phyloP scores from a whole-genome alignment of 2,888 invertebrate genomes.

The Orthosia cruda region DNA sequence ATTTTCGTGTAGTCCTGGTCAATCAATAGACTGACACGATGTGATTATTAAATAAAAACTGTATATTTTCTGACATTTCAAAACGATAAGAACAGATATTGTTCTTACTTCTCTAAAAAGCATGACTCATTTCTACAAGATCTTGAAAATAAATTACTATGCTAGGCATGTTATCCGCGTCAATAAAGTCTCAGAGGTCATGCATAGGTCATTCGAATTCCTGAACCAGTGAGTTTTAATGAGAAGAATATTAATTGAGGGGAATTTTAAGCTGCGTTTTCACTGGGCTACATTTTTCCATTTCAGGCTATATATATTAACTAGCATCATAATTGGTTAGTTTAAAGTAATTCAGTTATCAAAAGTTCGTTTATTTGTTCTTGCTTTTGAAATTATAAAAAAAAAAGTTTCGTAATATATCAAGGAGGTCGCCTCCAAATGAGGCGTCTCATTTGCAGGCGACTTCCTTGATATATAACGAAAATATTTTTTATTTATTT shows the following conservation, averaged over 20 bases:
- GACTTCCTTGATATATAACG: too few species aligned
- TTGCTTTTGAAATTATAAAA: too few species aligned
- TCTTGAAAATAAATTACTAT: slow-evolving; percentile 30
- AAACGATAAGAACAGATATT: background rate
- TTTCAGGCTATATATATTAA: background rate
- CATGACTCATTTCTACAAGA: background rate
- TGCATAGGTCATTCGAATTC: slow-evolving; percentile 59
- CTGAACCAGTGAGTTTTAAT: slow-evolving; percentile 64
- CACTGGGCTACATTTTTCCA: slow-evolving; percentile 1
- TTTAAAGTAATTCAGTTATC: background rate
- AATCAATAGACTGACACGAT: background rate
- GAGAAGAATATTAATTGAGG: slow-evolving; percentile 67
- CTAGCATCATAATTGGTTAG: background rate
- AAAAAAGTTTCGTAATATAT: too few species aligned
- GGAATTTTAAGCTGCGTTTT: slow-evolving; percentile 41
- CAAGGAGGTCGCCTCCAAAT: too few species aligned
- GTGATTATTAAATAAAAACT: background rate
- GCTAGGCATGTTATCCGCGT: slow-evolving; percentile 34
- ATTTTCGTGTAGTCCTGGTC: background rate
- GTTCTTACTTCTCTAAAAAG: background rate
- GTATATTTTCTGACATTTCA: background rate
- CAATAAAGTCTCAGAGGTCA: slow-evolving; percentile 57
- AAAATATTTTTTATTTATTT: too few species aligned
- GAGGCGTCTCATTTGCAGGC: too few species aligned
- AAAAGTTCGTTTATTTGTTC: too few species aligned